phyloP scores from a whole-genome alignment of 2,888 invertebrate species.

The Archaeoteleia sp. region DNA sequence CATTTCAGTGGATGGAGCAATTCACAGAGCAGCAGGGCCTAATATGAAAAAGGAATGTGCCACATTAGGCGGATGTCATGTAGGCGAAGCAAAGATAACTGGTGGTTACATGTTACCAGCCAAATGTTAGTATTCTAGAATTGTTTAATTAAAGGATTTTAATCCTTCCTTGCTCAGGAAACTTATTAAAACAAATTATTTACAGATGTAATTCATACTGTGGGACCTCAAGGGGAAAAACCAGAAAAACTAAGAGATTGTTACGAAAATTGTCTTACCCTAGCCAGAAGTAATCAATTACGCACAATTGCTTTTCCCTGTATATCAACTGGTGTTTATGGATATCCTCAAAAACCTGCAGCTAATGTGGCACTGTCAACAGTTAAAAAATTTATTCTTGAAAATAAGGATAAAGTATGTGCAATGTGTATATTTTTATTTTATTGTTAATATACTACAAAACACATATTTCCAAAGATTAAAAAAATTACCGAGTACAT shows the following conservation, averaged over 20 bases:
- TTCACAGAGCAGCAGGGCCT: conserved; percentile 87
- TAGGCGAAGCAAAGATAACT: conserved; percentile 90
- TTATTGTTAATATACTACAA: too few relatives aligned
- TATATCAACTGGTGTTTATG: conserved; percentile 94
- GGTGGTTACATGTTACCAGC: conserved; percentile 89
- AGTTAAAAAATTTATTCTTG: conserved; percentile 80
- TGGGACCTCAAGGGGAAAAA: conserved; percentile 88
- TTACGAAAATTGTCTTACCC: conserved; percentile 81
- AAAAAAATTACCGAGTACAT: too few relatives aligned
- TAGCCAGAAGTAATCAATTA: conserved; percentile 78
- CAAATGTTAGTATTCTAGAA: conserved; percentile 83
- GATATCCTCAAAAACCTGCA: conserved; percentile 87
- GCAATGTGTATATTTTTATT: too few relatives aligned
- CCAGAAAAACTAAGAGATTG: conserved; percentile 80
- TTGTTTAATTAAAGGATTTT: too few relatives aligned
- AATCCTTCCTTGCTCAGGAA: too few relatives aligned
- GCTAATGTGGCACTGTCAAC: conserved; percentile 84
- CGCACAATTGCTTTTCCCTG: conserved; percentile 89
- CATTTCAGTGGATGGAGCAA: conserved; percentile 89
- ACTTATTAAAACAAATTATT: conserved; percentile 1
- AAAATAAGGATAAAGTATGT: conserved; percentile 74
- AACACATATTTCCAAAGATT: too few relatives aligned
- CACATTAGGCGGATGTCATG: conserved; percentile 83
- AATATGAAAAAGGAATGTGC: conserved; percentile 83
- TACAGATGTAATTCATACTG: conserved; percentile 91